Base-by-base conservation (phyloP, 1,140 invertebrate species). In the Acromyrmex echinatior region DNA sequence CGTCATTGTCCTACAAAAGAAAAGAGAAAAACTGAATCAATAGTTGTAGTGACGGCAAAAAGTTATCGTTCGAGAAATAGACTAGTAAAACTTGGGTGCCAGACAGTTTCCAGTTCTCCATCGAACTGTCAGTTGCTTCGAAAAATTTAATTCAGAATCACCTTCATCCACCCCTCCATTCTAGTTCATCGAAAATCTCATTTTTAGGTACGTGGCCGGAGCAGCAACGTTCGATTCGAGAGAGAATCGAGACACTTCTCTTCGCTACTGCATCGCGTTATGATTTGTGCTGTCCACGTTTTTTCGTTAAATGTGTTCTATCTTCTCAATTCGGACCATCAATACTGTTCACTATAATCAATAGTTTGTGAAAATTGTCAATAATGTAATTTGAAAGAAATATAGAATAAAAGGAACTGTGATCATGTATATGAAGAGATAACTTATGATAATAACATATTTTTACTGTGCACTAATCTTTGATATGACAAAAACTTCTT, bases 101-200 rank as follows among this genome's bases (percentile, higher is more conserved):
- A 25, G 66, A 84, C 49, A 68, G 25, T 66, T 86, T 63, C 65
- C 65, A 66, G 76, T 76, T 76, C 4, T n/a, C 12, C 12, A 60
- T 21, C 25, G 60, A 68, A 74, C 49, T 45, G 85, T 70, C 86
- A 71, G 63, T 18, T n/a, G 62, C n/a, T 28, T 31, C 25, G 62
- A 31, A 88, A 84, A 87, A 88, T 88, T 85, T 88, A 77, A 85
- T 88, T 88, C 78, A 68, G 45, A 65, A 68, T 31, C 21, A 39
- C 31, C 12, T 10, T 16, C 39, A n/a, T 45, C 39, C 28, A 25
- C 31, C 18, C 25, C 7, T 14, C 9, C 39, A 6, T 28, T 39
- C 25, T 35, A 31, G 18, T n/a, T 18, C 35, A 21, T 76, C 25
- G 62, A 58, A 79, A 86, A 79, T 86, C 74, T 86, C 60, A 86